These are phyloP conservation scores for Dicrostonyx torquatus DNA, from an alignment of 2,797 vertebrate species.

Conservation along the genomic window DNA sequence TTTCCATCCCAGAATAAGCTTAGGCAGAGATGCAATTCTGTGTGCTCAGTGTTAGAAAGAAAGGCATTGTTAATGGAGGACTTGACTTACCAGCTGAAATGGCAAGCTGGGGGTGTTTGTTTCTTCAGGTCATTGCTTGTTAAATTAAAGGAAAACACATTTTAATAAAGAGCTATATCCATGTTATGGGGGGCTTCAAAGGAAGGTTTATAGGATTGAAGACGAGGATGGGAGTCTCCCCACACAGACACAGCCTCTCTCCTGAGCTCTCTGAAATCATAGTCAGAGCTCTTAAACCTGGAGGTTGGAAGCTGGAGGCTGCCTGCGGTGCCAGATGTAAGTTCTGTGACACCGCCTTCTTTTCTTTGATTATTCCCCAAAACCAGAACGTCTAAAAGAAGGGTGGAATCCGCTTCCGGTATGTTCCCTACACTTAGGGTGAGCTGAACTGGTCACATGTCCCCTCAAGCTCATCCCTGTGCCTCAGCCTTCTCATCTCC, in stretches of 20 bases:
- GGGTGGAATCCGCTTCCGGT: neutral
- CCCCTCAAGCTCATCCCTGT: neutral
- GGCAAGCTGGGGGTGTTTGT: slow-evolving; percentile 38
- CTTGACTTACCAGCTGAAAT: slow-evolving; percentile 50
- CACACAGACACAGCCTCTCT: neutral
- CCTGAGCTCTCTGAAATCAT: neutral
- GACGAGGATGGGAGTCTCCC: neutral
- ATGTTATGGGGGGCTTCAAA: neutral
- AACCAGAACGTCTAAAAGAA: neutral
- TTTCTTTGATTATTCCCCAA: neutral
- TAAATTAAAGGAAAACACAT: slow-evolving; percentile 7
- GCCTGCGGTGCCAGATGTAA: slow-evolving; percentile 31
- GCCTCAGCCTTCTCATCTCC: neutral
- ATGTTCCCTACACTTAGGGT: neutral
- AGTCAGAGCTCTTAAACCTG: neutral
- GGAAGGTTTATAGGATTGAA: neutral
- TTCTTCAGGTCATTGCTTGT: slow-evolving; percentile 24
- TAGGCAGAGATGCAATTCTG: neutral
- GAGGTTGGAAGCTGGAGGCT: neutral
- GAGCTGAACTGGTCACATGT: neutral
- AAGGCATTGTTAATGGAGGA: slow-evolving; percentile 7
- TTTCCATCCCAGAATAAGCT: neutral
- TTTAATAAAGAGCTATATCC: neutral
- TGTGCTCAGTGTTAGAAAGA: slow-evolving; percentile 17
- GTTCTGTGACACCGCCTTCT: neutral